Base-by-base conservation (phyloP, 1,140 invertebrate species). In the Platyscapa corneri region DNA sequence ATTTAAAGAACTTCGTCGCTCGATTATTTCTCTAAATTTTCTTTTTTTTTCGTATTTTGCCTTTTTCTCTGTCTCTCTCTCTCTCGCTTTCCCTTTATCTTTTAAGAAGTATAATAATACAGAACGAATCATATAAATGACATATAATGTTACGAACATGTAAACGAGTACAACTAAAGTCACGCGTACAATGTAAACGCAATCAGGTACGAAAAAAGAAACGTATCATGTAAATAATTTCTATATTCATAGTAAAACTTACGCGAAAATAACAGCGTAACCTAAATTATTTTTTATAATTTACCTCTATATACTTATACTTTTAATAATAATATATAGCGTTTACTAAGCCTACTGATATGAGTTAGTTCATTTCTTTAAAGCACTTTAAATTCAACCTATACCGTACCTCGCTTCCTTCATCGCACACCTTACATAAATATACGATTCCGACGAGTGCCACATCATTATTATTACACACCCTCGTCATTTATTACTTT, bases 351-450 rank as follows among this genome's bases (percentile, higher is more conserved):
- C 81, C 90, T 92, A 92, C 87, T 91, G 91, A 92, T 92, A 92
- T 91, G 91, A 90, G 84, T 92, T 91, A 92, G 90, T 92, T 91
- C 90, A 91, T 89, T 91, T 77, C 79, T 90, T 88, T 92, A 92
- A 92, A 92, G 91, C 91, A 92, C 91, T 92, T 92, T 90, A 89
- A 90, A 91, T 91, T 90, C 89, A 91, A 92, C 88, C 90, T 91
- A 92, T 88, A 80, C 76, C 79, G 42, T 12, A 42, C 23, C 37
- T 30, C 56, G 46, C n/a, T 14, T 32, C 56, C 12, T 74, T 53
- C 56, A 76, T 16, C 67, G n/a, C 77, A 3, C 56, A 46, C 49
- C 30, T 60, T 60, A 77, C 70, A 81, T 32, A 72, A 70, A 84
- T 88, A 87, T 39, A 84, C 86, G 83, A 86, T 85, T 46, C 30